Evolutionary conservation across 2,888 invertebrate species (phyloP).

Genomic region (Heteropelma amictum): DNA sequence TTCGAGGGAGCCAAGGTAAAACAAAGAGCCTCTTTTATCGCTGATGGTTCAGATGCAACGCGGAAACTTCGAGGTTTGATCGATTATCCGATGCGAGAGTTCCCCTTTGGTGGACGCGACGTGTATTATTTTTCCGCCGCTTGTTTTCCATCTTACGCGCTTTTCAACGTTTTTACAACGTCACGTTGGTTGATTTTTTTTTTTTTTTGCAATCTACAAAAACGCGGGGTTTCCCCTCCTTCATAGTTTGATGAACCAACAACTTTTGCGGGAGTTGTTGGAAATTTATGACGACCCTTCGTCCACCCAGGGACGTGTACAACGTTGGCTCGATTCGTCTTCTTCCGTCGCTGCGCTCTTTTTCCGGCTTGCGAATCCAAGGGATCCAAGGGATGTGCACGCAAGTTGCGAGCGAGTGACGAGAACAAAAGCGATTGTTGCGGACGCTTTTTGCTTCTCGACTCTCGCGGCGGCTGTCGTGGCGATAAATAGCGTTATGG

Average conservation of each 20-base stretch:
- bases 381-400: not conserved
- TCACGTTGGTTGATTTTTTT: conserved; percentile 1
- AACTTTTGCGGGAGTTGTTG: not conserved
- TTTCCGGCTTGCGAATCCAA: not conserved
- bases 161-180: not conserved
- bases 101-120: conserved; percentile 28
- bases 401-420: conserved; percentile 3
- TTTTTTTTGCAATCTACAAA: too few relatives aligned
- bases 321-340: too few relatives aligned
- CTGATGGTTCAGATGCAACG: conserved; percentile 33
- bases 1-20: conserved; percentile 7
- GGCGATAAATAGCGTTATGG: not conserved
- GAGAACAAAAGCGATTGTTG: conserved; percentile 44
- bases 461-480: not conserved
- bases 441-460: conserved; percentile 1
- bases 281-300: not conserved
- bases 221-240: not conserved
- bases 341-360: not conserved
- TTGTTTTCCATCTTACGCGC: too few relatives aligned
- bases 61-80: conserved; percentile 40
- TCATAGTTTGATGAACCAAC: conserved; percentile 5
- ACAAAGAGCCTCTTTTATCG: conserved; percentile 27
- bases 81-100: conserved; percentile 32
- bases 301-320: too few relatives aligned
- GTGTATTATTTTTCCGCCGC: conserved; percentile 28